Evolutionary conservation across 2,113 vertebrate species (phyloP), one percentile per base, ranked within the genome.

Genomic region (Silurus asotus): DNA sequence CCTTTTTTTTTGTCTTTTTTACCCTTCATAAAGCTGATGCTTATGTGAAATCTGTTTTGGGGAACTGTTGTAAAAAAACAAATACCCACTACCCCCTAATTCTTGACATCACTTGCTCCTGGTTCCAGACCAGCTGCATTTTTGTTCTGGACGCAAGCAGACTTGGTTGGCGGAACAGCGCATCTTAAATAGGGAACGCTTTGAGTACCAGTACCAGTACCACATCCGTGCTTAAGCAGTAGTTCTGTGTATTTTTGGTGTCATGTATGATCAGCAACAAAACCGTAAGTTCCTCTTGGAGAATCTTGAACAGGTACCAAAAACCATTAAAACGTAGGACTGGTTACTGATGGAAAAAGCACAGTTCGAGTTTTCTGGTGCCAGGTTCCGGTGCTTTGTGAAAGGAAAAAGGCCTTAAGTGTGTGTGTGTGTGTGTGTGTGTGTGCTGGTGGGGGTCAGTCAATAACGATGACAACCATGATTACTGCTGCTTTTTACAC

Each of bases 381-480:
- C 77, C 56, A 80, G 77, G 28, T 61, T 80, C 77, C 77, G 17
- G 55, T 59, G 56, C 53, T 79, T 79, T 37, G 56, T 45, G 25
- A 79, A 76, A 76, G 51, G 11, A 53, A 76, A 76, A 55, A 48
- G 15, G 3, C 13, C 62, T 82, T 70, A 17, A 15, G 37, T 14
- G 91, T 90, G 90, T 74, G 83, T 1, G n/a, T 67, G 58, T 81
- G 79, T 51, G 79, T 61, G n/a, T 5, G 48, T 74, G 82, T 82
- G 92, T 91, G 91, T 75, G 84, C 86, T 79, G 81, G 87, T 88
- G 77, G 7, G 81, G 67, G 89, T 48, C 28, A 56, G 69, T 84
- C 69, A 74, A 70, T 83, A 56, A 72, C 90, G 56, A 83, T 82
- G 78, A 92, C 93, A 91, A 91, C 78, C 89, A 84, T 58, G 69